A percentile compares a stretch with the other conserved stretches of the same genome.
Evolutionary conservation across 2,888 invertebrate species (phyloP).

Genomic region (Ophion ellenae): DNA sequence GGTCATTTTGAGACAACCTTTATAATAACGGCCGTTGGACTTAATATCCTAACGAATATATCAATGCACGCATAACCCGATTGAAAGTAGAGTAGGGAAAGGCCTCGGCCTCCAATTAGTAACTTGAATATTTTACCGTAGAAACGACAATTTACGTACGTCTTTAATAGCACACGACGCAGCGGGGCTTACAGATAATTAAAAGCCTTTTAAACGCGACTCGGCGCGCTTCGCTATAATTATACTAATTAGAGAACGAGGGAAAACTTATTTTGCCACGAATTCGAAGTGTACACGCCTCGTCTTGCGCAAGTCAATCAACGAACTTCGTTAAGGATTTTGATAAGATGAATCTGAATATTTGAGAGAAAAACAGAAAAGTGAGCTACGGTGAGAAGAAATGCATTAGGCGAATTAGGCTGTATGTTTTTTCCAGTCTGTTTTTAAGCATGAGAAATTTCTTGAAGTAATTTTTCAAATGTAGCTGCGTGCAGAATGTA

Average conservation of each 20-base stretch:
- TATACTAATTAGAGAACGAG: slow-evolving; percentile 54
- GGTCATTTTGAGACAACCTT: no score
- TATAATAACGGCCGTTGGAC: no score
- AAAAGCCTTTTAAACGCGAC: slow-evolving; percentile 59
- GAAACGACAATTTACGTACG: slow-evolving; percentile 24
- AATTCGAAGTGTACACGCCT: slow-evolving; percentile 40
- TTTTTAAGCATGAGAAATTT: not conserved
- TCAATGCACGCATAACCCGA: not conserved
- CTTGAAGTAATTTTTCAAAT: not conserved
- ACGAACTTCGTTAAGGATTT: not conserved
- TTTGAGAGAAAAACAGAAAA: not conserved
- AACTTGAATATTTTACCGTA: slow-evolving; percentile 45
- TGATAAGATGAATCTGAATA: not conserved
- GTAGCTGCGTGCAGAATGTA: not conserved
- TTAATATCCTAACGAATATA: not conserved
- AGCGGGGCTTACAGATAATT: slow-evolving; percentile 64
- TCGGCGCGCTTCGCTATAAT: slow-evolving; percentile 49
- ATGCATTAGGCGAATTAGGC: not conserved
- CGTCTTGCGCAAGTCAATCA: slow-evolving; percentile 26
- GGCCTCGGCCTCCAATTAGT: slow-evolving; percentile 61
- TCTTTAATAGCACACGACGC: not conserved
- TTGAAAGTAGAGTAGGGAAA: slow-evolving; percentile 51
- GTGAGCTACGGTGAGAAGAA: not conserved
- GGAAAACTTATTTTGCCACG: slow-evolving; percentile 8
- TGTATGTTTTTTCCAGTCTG: not conserved